Conservation (phyloP, 2,113 vertebrate species). For the Alouatta palliata region DNA sequence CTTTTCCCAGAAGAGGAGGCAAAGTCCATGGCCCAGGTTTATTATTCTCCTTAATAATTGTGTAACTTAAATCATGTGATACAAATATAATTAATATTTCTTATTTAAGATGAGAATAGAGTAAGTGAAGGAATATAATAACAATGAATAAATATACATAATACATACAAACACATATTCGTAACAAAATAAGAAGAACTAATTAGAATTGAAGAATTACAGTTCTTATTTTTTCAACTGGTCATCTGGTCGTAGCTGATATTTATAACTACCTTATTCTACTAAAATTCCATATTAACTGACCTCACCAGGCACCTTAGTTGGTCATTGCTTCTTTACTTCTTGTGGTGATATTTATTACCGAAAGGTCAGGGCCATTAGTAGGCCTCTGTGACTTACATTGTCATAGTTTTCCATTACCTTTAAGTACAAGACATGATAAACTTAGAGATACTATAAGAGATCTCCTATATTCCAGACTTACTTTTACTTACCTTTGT, state of each 20-base stretch:
- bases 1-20: background rate
- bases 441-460: background rate
- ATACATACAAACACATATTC: background rate
- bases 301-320: background rate
- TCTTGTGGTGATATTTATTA: background rate
- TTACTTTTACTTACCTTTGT: background rate
- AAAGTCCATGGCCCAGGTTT: background rate
- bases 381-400: fast-evolving
- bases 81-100: background rate
- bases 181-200: background rate
- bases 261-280: background rate
- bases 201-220: background rate
- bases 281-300: background rate
- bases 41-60: background rate
- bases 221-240: background rate
- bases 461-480: background rate
- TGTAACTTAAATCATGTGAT: background rate
- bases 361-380: background rate
- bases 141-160: background rate
- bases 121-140: background rate
- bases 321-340: background rate
- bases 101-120: background rate
- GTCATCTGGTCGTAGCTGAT: background rate
- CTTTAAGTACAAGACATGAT: background rate
- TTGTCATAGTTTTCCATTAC: background rate